Base-by-base conservation (phyloP, 1,140 invertebrate genomes). In the Nasonia vitripennis region DNA sequence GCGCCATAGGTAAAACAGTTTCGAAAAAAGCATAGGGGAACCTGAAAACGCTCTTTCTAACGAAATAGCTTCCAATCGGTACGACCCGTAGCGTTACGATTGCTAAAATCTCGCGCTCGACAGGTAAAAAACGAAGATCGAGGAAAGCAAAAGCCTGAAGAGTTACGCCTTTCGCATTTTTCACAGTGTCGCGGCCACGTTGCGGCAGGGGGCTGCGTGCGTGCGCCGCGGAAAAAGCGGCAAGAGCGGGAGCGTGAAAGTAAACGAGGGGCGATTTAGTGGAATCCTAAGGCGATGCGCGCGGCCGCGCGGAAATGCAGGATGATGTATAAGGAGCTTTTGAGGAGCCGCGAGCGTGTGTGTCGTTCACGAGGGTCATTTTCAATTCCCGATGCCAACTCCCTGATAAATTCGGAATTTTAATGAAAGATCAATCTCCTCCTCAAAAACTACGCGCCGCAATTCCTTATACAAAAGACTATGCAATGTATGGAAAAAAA, bases 151-250 rank as follows among this genome's bases (percentile, higher is more conserved):
- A 78, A 84, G 31, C 78, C 78, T 67, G 70, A 34, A 85, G 78
- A 75, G 70, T 62, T 75, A 75, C 68, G 78, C 84, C 84, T 48
- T 70, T 51, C 51, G 37, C 71, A 85, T 85, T 85, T 85, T 85
- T 80, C 70, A 81, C 78, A 67, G n/a, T 84, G 77, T 78, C 77
- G 83, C 67, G 83, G 9, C 62, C 82, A 83, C 70, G 71, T 14
- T 31, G 84, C 51, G 27, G 62, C 71, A 84, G 45, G 75, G 79
- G 78, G 37, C 41, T 62, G 77, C 75, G 34, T 51, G 34, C 45
- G 41, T 71, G 55, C 73, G 45, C 55, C 2, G 73, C 27, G 55
- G 55, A 74, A 78, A 51, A 84, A 84, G 83, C 23, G 75, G 78
- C 23, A 6, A 74, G 81, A 83, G 73, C 9, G 48, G 79, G 77